phyloP scores from a whole-genome alignment of 2,888 invertebrate species.

The Aproaerema taeniolella region DNA sequence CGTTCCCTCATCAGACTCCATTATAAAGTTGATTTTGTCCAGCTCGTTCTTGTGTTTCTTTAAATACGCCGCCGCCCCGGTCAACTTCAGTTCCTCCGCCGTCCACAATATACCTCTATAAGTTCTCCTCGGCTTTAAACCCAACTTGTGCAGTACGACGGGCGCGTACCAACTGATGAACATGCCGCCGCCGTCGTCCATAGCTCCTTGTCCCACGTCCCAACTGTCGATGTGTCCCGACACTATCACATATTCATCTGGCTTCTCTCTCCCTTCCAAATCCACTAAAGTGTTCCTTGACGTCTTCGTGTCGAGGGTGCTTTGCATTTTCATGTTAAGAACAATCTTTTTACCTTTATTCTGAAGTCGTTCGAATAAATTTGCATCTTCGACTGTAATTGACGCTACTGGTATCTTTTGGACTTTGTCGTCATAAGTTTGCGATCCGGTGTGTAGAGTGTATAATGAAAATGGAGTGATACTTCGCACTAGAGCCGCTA shows the following conservation, averaged over 20 bases:
- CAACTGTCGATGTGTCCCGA: slow-evolving; percentile 92
- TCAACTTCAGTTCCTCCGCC: slow-evolving; percentile 84
- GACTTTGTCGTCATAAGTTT: slow-evolving; percentile 76
- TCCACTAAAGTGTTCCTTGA: slow-evolving; percentile 88
- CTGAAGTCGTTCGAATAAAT: slow-evolving; percentile 81
- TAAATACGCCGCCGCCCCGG: slow-evolving; percentile 82
- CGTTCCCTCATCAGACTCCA: slow-evolving; percentile 91
- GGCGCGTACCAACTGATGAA: slow-evolving; percentile 88
- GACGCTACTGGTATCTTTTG: slow-evolving; percentile 84
- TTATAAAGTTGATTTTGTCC: slow-evolving; percentile 83
- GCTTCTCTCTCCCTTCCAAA: slow-evolving; percentile 70
- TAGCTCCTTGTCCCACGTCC: slow-evolving; percentile 92
- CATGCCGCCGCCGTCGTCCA: slow-evolving; percentile 91
- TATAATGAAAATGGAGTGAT: slow-evolving; percentile 87
- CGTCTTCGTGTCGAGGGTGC: slow-evolving; percentile 66
- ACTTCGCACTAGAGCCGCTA: slow-evolving; percentile 85
- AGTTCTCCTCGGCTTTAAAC: slow-evolving; percentile 82
- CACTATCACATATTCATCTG: slow-evolving; percentile 80
- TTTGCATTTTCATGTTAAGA: slow-evolving; percentile 80
- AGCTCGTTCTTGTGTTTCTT: slow-evolving; percentile 73
- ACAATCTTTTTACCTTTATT: slow-evolving; percentile 68
- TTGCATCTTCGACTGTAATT: slow-evolving; percentile 88
- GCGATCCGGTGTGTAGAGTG: slow-evolving; percentile 87
- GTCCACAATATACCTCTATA: slow-evolving; percentile 88
- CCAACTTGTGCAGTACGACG: slow-evolving; percentile 80